Evolutionary conservation across 2,888 invertebrate genomes (phyloP), one percentile per base, ranked within the genome.

Genomic region (Microctonus brassicae): DNA sequence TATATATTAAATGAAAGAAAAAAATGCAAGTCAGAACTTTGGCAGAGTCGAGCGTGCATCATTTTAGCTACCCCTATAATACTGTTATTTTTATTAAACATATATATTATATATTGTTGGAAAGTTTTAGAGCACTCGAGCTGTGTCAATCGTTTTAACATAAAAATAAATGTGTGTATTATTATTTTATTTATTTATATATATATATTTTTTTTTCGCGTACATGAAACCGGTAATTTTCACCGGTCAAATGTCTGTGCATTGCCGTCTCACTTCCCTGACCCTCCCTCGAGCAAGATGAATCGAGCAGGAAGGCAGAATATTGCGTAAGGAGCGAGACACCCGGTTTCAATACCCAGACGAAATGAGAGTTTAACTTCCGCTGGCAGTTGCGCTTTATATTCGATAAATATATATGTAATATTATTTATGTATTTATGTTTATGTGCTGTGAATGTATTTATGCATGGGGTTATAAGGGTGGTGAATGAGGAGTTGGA

Each of bases 31-130:
- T 57, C 42, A 70, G 74, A 79, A 78, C 72, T 80, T 61, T 74
- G 64, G 74, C 62, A 61, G 77, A 78, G 75, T 76, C 76, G 76
- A 75, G 74, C 69, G 65, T 77, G 69, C 69, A 74, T 77, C 52
- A 42, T 62, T 73, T 73, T 62, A 65, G 72, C 67, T 60, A 67
- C 74, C 72, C 65, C 67, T 67, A 36, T 20, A 20, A 39, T 39
- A 13, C 13, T 22, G n/a, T n/a, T n/a, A n/a, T n/a, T n/a, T n/a
- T n/a, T n/a, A n/a, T n/a, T n/a, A n/a, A n/a, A n/a, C n/a, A n/a
- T 39, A 10, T 61, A 17, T 61, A 36, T 53, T 29, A 34, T 53
- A 22, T 22, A 34, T 29, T 39, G 33, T 34, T 2, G 47, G 17
- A 29, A 3, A 47, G n/a, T n/a, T n/a, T n/a, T n/a, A n/a, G n/a